Evolutionary conservation across 2,888 invertebrate species (phyloP).

Genomic region (Metopia argyrocephala): DNA sequence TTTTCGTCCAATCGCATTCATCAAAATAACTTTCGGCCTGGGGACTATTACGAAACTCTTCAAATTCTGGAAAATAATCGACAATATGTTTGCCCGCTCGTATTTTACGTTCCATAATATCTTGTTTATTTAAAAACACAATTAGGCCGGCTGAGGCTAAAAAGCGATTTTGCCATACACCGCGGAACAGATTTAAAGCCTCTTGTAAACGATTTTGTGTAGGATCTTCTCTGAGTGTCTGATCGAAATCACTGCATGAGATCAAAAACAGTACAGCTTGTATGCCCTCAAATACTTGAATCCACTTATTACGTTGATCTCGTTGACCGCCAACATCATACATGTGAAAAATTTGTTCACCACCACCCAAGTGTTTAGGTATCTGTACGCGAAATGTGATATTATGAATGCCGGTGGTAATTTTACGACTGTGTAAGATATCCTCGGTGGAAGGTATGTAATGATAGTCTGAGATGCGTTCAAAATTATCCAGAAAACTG

Average conservation of each 20-base stretch:
- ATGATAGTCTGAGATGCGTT: conserved; percentile 81
- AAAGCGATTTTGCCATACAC: conserved; percentile 87
- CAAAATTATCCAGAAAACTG: conserved; percentile 87
- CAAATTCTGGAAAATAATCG: conserved; percentile 84
- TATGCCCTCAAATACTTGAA: conserved; percentile 90
- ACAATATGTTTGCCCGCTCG: conserved; percentile 83
- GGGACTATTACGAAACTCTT: conserved; percentile 79
- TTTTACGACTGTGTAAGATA: conserved; percentile 86
- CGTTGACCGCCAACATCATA: conserved; percentile 92
- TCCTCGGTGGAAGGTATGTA: conserved; percentile 88
- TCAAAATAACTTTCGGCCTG: conserved; percentile 80
- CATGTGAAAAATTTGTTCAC: conserved; percentile 87
- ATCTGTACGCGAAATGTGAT: conserved; percentile 87
- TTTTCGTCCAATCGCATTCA: conserved; percentile 83
- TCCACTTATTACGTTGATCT: conserved; percentile 91
- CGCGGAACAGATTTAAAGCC: conserved; percentile 85
- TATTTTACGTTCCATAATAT: conserved; percentile 83
- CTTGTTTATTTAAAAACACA: conserved; percentile 87
- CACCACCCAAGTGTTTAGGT: conserved; percentile 85
- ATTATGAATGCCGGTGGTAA: conserved; percentile 86
- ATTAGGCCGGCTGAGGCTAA: conserved; percentile 87
- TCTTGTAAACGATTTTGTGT: conserved; percentile 86
- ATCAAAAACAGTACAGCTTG: conserved; percentile 89
- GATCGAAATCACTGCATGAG: conserved; percentile 89
- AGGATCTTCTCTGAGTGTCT: conserved; percentile 85